Percentiles rank a stretch among this genome's conserved stretches.
These are phyloP conservation scores for Pristis pectinata DNA, from an alignment of 2,797 vertebrate species.

Conservation along the genomic window DNA sequence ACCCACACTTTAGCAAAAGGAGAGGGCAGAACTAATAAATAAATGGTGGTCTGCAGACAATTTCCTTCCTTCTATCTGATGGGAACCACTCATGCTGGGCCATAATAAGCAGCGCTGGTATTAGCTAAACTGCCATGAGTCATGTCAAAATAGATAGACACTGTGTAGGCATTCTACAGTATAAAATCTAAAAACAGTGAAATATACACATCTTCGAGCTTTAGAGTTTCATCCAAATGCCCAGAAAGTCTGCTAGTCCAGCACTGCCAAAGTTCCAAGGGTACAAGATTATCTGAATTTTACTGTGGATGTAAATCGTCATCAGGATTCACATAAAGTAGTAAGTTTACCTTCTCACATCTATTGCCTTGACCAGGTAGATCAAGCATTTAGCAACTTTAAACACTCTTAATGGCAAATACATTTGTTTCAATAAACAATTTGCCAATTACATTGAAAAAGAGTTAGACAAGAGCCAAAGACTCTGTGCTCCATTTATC, in stretches of 20 bases:
- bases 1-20: background rate
- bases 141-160: background rate
- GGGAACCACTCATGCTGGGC: background rate
- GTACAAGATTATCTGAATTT: too few species aligned
- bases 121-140: background rate
- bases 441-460: conserved; percentile 33
- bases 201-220: too few species aligned
- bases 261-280: too few species aligned
- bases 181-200: background rate
- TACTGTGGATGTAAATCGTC: background rate
- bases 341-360: background rate
- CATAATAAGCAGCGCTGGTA: background rate
- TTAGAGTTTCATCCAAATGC: too few species aligned
- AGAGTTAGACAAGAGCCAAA: background rate
- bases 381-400: background rate
- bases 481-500: background rate
- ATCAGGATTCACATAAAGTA: background rate
- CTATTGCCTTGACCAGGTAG: background rate
- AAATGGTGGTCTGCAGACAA: background rate
- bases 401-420: background rate
- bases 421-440: background rate
- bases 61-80: background rate
- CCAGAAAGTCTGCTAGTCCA: too few species aligned
- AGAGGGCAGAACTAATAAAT: background rate
- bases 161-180: background rate